Conservation (phyloP, 2,888 invertebrate species). For the Pedicia rivosa region DNA sequence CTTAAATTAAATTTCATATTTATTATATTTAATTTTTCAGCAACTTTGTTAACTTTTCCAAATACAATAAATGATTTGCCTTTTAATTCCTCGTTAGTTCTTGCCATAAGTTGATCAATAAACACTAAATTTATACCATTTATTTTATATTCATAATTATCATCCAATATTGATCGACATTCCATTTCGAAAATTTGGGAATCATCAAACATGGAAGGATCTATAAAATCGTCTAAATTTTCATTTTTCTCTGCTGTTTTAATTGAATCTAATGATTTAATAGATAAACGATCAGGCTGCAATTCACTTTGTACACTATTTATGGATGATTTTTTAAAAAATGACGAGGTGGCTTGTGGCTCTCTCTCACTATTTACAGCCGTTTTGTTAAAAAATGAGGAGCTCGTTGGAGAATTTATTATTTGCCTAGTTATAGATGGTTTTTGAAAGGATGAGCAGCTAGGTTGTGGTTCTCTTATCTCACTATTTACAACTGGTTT, state of each 20-base stretch:
- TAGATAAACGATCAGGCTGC: too few species aligned
- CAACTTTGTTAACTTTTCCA: constrained; percentile 3
- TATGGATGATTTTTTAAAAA: too few species aligned
- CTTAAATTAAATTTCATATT: constrained; percentile 3
- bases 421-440: not conserved
- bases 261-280: too few species aligned
- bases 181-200: not conserved
- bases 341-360: too few species aligned
- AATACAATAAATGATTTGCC: constrained; percentile 6
- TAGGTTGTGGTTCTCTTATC: too few species aligned
- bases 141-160: constrained; percentile 9
- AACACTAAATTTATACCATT: constrained; percentile 6
- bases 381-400: too few species aligned
- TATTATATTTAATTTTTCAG: constrained; percentile 6
- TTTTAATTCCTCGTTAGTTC: not conserved
- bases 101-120: constrained; percentile 8
- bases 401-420: too few species aligned
- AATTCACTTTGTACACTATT: too few species aligned
- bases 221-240: constrained; percentile 1
- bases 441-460: too few species aligned
- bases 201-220: constrained; percentile 1
- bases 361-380: too few species aligned
- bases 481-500: too few species aligned
- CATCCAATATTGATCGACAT: constrained; percentile 1
- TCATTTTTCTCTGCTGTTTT: not conserved